phyloP scores from a whole-genome alignment of 2,888 invertebrate genomes.

The Dicyrtoma fusca region DNA sequence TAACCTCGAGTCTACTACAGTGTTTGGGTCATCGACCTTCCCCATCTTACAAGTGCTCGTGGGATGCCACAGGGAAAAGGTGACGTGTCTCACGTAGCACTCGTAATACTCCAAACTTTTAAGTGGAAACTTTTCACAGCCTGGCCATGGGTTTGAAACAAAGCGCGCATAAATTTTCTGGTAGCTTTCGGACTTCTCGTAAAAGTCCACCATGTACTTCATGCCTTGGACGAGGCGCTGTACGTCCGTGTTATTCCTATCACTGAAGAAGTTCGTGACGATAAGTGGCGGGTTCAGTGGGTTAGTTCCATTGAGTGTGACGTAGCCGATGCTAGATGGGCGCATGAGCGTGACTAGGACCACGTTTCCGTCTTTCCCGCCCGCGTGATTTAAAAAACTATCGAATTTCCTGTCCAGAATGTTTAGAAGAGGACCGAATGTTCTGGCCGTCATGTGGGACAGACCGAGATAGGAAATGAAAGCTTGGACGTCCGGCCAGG shows the following conservation, averaged over 20 bases:
- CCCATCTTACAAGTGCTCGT: constrained; percentile 41
- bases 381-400: neutral
- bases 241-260: constrained; percentile 2
- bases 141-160: constrained; percentile 18
- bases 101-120: constrained; percentile 30
- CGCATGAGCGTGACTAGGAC: constrained; percentile 17
- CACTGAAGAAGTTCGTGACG: constrained; percentile 17
- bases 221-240: constrained; percentile 2
- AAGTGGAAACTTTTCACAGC: constrained; percentile 23
- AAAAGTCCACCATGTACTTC: constrained; percentile 12
- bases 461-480: constrained; percentile 10
- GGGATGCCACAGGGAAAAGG: constrained; percentile 35
- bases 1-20: constrained; percentile 38
- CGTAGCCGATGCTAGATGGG: constrained; percentile 8
- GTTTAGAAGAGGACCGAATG: constrained; percentile 17
- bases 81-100: constrained; percentile 35
- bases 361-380: constrained; percentile 16
- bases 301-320: constrained; percentile 18
- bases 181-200: constrained; percentile 19
- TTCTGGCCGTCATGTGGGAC: neutral
- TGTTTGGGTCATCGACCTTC: constrained; percentile 25
- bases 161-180: constrained; percentile 13
- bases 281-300: constrained; percentile 12
- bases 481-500: constrained; percentile 24
- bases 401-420: neutral